These are phyloP conservation scores for Leptodactylus fuscus DNA, from an alignment of 2,113 vertebrate genomes.

Conservation along the genomic window DNA sequence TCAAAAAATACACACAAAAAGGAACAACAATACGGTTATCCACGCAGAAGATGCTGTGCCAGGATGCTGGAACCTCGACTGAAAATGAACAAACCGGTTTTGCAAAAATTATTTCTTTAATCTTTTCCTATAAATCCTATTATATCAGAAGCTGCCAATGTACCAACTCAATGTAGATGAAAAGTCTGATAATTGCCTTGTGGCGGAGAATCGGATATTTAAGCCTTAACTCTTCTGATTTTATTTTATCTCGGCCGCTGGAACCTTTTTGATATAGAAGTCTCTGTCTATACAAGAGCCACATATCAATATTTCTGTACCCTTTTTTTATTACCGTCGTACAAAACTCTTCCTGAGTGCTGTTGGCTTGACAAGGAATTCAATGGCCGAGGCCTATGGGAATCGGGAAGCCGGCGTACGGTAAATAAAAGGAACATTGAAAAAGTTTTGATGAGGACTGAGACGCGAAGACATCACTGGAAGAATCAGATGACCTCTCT, in stretches of 20 bases:
- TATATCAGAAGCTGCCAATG: neutral
- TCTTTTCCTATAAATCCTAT: conserved; percentile 23
- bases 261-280: conserved; percentile 18
- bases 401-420: neutral
- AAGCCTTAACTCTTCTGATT: conserved; percentile 6
- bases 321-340: conserved; percentile 17
- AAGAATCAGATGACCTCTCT: conserved; percentile 55
- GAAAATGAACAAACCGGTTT: neutral
- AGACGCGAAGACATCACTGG: conserved; percentile 40
- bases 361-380: conserved; percentile 44
- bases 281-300: conserved; percentile 8
- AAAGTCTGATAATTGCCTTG: neutral
- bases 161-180: neutral
- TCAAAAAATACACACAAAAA: too few relatives aligned
- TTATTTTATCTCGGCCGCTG: conserved; percentile 12
- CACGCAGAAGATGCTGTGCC: too few relatives aligned
- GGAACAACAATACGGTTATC: too few relatives aligned
- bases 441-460: conserved; percentile 55
- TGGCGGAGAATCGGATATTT: neutral
- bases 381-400: conserved; percentile 1
- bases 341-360: neutral
- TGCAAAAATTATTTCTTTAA: conserved; percentile 5
- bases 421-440: conserved; percentile 44
- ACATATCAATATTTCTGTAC: conserved; percentile 14
- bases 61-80: too few relatives aligned